Base-by-base conservation (phyloP, 23 tunicate genomes). In the Corella eumyota region DNA sequence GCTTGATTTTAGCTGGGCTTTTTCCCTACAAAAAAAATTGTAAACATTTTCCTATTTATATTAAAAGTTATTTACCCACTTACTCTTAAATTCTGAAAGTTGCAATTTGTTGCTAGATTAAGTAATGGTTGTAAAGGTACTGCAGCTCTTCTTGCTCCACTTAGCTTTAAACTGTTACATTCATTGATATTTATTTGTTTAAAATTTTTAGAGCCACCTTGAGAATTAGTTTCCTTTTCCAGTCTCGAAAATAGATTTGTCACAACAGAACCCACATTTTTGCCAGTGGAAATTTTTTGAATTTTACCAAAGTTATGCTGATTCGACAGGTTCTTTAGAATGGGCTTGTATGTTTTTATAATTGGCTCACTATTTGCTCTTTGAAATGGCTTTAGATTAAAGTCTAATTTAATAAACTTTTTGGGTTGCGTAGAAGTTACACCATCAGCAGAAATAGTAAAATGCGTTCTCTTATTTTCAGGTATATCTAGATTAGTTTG, bases 161-260 rank as follows among this genome's bases (percentile, higher is more conserved):
- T 11, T 19, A 54, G 3, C 2, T 26, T 4, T 54, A 54, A 25
- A 26, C 60, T 26, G 60, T 54, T 19, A 54, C 60, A 54, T 34
- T 34, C 23, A 3, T 24, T 19, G 29, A 54, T 4, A 54, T 54
- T 23, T 54, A 23, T 34, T 17, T 32, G 60, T 25, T 23, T 54
- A 26, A 19, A n/a, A 1, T 32, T 24, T 25, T 54, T 32, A 32
- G 27, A 26, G 2, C 33, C 31, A 26, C 25, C 30, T 54, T 32
- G 27, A 24, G 25, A n/a, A 32, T 45, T 30, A n/a, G 66, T 66
- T 33, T 70, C 66, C 40, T 70, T 38, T 24, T 72, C 78, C 45
- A 72, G 68, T 47, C 78, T 49, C 3, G 78, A 30, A 22, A 72
- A 68, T 3, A 72, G 65, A 38, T 72, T 72, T 22, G 78, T 72